Evolutionary conservation across 2,888 invertebrate species (phyloP), one percentile per base, ranked within the genome.

Genomic region (Asteroscopus sphinx): DNA sequence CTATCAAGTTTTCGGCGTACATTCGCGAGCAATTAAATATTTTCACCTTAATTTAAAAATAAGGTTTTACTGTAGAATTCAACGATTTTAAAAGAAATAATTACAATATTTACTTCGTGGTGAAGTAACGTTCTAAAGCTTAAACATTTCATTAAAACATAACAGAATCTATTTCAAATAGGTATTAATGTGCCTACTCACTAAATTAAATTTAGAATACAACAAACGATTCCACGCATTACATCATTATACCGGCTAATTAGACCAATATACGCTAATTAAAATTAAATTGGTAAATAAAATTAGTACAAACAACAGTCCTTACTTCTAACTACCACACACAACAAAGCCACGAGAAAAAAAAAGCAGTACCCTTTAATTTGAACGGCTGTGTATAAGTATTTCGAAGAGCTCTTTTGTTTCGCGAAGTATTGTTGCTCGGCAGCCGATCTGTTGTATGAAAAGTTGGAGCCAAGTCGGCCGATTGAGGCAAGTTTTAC

Each of bases 341-440:
- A 15, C 54, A 59, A 45, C 59, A 67, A 59, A 70, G 70, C 35
- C 41, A 63, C 37, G 32, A 67, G 53, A 46, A 71, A 63, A 52
- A 71, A 53, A 63, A 72, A 64, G 46, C 36, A 51, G 64, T 53
- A 46, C 68, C 73, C 76, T 79, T 85, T 82, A 79, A 84, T 85
- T 78, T 81, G 81, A 80, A 81, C 79, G 73, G 71, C 76, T 79
- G 74, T 82, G 81, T 83, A 81, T 78, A 77, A 81, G 81, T 86
- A 86, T 87, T 86, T 78, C 68, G 79, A 80, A 82, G 83, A 83
- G 86, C 78, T 82, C 88, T 87, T 87, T 92, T 92, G 91, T 92
- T 88, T 87, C 78, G 74, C 66, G 70, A 62, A 79, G 86, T 86
- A 90, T 92, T 92, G 90, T 91, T 88, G 88, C 81, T 80, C 84